Conservation (phyloP, 2,888 invertebrate species). For the Watsonalla binaria region DNA sequence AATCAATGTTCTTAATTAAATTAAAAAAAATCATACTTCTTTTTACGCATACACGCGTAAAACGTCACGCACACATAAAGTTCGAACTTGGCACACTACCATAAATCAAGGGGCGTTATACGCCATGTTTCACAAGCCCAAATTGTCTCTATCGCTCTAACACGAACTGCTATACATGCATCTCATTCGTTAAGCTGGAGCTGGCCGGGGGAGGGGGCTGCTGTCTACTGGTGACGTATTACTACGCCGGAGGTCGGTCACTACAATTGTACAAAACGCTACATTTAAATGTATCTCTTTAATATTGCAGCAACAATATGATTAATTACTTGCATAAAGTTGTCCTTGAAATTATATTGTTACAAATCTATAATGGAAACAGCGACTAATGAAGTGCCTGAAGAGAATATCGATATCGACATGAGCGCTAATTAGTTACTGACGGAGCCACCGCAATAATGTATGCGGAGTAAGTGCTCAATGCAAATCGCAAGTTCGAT, state of each 20-base stretch:
- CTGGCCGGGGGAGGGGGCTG: slow-evolving; percentile 60
- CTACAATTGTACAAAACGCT: slow-evolving; percentile 30
- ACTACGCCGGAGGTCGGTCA: slow-evolving; percentile 65
- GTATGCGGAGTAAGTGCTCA: slow-evolving; percentile 69
- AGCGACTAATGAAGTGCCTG: slow-evolving; percentile 54
- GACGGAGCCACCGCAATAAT: slow-evolving; percentile 59
- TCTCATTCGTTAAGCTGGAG: slow-evolving; percentile 63
- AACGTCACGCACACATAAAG: slow-evolving; percentile 66
- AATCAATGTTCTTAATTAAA: too few relatives aligned
- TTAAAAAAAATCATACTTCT: too few relatives aligned
- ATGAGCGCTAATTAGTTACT: slow-evolving; percentile 67
- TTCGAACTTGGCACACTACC: slow-evolving; percentile 71
- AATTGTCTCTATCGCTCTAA: slow-evolving; percentile 61
- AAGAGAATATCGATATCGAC: slow-evolving; percentile 66
- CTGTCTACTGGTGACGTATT: slow-evolving; percentile 78
- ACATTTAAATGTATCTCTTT: not conserved
- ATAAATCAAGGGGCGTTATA: slow-evolving; percentile 80
- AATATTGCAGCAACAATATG: not conserved
- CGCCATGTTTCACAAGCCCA: slow-evolving; percentile 77
- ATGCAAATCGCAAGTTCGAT: slow-evolving; percentile 77
- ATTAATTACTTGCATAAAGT: too few relatives aligned
- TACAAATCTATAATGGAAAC: slow-evolving; percentile 25
- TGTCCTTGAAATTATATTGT: slow-evolving; percentile 8
- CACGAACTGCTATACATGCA: slow-evolving; percentile 44
- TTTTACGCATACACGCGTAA: slow-evolving; percentile 20